phyloP scores from a whole-genome alignment of 2,113 vertebrate species.

The Prietella phreatophila region DNA sequence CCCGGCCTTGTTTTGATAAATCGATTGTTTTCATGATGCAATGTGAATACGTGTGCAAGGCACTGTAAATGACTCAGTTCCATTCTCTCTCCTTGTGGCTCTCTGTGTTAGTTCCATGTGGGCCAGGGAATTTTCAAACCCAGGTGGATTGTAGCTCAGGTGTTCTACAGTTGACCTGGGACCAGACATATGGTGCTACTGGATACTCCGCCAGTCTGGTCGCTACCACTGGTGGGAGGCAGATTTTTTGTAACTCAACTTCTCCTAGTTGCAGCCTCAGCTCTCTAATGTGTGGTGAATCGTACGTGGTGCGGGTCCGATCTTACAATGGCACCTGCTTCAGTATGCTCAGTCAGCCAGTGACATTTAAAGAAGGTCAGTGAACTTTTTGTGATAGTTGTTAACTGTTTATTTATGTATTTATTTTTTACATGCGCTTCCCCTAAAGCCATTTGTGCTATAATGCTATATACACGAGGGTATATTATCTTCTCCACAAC shows the following conservation, averaged over 20 bases:
- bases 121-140: slow-evolving; percentile 55
- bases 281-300: slow-evolving; percentile 60
- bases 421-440: neutral
- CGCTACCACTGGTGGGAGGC: slow-evolving; percentile 17
- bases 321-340: slow-evolving; percentile 63
- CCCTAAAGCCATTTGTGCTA: neutral
- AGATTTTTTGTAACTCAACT: slow-evolving; percentile 55
- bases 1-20: neutral
- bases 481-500: neutral
- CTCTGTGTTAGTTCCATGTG: slow-evolving; percentile 68
- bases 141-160: slow-evolving; percentile 61
- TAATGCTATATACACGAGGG: too few relatives aligned
- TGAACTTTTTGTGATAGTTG: neutral
- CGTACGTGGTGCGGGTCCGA: slow-evolving; percentile 60
- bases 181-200: slow-evolving; percentile 29
- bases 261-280: slow-evolving; percentile 39
- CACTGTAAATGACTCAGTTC: neutral
- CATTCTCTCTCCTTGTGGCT: neutral
- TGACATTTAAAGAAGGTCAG: slow-evolving; percentile 63
- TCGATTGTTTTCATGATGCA: neutral
- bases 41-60: neutral
- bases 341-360: slow-evolving; percentile 54
- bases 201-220: slow-evolving; percentile 55
- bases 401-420: neutral
- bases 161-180: slow-evolving; percentile 60